Percentiles rank a stretch among this genome's conserved stretches.
Conservation (phyloP, 2,797 vertebrate genomes). For the Heliangelus exortis region DNA sequence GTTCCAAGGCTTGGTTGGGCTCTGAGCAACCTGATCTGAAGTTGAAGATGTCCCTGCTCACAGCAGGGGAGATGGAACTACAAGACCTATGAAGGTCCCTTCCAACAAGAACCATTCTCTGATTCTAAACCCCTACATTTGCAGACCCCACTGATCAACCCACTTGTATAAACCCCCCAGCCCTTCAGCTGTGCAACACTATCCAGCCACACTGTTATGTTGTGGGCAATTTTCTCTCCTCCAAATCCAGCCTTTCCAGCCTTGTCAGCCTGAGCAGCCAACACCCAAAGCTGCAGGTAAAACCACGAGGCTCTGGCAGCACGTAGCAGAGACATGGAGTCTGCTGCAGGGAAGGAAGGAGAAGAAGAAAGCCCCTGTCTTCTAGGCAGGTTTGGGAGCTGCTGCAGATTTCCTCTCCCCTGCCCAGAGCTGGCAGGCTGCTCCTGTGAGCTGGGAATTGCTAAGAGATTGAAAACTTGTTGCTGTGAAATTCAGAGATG, state of each 20-base stretch:
- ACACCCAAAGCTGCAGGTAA: background rate
- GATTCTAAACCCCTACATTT: background rate
- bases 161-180: background rate
- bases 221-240: background rate
- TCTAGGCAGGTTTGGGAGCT: background rate
- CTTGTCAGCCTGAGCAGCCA: background rate
- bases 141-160: background rate
- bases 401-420: background rate
- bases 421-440: background rate
- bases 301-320: background rate
- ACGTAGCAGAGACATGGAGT: no score
- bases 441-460: background rate
- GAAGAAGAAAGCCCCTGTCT: background rate
- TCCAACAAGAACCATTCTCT: no score
- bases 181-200: background rate
- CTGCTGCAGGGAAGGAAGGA: background rate
- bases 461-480: constrained; percentile 58
- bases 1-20: no score
- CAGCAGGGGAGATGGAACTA: no score
- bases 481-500: constrained; percentile 58
- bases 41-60: no score
- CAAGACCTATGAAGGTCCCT: no score
- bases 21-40: no score
- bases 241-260: background rate
- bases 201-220: background rate